Percentiles rank a stretch among this genome's conserved stretches.
These are phyloP conservation scores for Eunapius fragilis DNA, from an alignment of 37 sponge, comb jelly and placozoan genomes.

Conservation along the genomic window DNA sequence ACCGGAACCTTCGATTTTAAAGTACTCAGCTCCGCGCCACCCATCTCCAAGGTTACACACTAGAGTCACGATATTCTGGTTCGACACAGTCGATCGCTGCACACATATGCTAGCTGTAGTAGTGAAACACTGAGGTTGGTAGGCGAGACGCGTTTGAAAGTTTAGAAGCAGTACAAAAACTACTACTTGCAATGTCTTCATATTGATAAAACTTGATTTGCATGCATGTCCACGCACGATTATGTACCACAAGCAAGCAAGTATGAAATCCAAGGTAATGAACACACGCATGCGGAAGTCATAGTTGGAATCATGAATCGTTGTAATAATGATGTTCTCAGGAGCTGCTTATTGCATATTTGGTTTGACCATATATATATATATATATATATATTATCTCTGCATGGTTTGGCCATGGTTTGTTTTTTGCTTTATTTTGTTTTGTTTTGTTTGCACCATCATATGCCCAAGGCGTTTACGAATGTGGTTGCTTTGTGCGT, in stretches of 20 bases:
- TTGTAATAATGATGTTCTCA: background rate
- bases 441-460: background rate
- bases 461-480: conserved; percentile 4
- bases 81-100: background rate
- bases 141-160: background rate
- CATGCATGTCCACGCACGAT: no score
- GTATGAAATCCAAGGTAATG: no score
- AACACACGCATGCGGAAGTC: background rate
- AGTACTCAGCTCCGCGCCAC: background rate
- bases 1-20: background rate
- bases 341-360: background rate
- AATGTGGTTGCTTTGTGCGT: conserved; percentile 87
- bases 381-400: no score
- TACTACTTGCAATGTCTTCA: background rate
- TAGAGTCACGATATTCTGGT: background rate
- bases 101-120: background rate
- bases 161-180: background rate
- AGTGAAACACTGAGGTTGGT: background rate
- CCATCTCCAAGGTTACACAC: background rate
- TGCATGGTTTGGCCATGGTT: no score
- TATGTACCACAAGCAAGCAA: no score
- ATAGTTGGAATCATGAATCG: background rate
- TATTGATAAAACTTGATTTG: background rate
- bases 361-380: background rate
- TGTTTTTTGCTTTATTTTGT: no score